Percentiles rank a stretch among this genome's conserved stretches.
These are phyloP conservation scores for Pantala flavescens DNA, from an alignment of 1,140 invertebrate species.

Conservation along the genomic window DNA sequence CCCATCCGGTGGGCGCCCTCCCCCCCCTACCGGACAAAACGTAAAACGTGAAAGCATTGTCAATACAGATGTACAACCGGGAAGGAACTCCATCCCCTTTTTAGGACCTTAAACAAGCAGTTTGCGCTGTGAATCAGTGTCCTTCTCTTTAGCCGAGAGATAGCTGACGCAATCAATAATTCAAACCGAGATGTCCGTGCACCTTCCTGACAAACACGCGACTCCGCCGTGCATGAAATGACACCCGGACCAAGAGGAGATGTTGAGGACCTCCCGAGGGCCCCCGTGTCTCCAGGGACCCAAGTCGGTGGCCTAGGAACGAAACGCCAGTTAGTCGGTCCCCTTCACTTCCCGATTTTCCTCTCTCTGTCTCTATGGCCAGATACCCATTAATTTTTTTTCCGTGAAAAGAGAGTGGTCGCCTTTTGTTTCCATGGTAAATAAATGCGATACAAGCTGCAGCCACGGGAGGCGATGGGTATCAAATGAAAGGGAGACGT, in stretches of 20 bases:
- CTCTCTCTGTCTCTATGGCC: no score
- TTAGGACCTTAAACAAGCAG: neutral
- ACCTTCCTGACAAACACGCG: neutral
- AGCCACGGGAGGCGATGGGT: no score
- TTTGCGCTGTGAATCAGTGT: conserved; percentile 8
- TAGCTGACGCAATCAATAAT: neutral
- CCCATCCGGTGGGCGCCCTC: no score
- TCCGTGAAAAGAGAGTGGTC: no score
- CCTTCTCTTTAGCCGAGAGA: neutral
- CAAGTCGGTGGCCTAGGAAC: neutral
- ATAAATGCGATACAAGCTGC: no score
- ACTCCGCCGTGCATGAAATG: neutral
- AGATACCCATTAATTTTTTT: no score
- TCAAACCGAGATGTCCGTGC: neutral
- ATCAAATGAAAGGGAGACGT: no score
- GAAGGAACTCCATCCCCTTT: neutral
- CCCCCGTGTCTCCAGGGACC: neutral
- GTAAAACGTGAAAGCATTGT: neutral
- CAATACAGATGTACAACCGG: neutral
- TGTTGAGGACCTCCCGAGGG: neutral
- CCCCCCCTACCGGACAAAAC: neutral
- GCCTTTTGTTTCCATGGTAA: no score
- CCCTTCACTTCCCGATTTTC: no score
- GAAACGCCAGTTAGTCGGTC: neutral
- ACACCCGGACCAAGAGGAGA: neutral